These are phyloP conservation scores for Oxytorus armatus DNA, from an alignment of 2,888 invertebrate genomes.

Conservation along the genomic window DNA sequence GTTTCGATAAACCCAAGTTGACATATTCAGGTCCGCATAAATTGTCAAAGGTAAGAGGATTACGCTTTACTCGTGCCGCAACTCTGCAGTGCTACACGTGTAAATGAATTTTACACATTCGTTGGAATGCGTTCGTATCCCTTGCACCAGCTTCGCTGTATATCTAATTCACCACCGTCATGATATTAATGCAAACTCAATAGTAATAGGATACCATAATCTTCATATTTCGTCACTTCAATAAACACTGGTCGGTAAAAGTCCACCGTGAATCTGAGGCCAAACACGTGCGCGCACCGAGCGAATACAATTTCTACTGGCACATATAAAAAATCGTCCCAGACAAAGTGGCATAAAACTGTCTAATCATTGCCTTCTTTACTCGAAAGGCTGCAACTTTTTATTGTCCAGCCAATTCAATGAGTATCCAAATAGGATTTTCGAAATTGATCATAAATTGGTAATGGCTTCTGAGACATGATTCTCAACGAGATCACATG, in stretches of 20 bases:
- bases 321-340: background rate
- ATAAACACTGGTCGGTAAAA: background rate
- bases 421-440: background rate
- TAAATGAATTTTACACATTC: background rate
- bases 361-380: background rate
- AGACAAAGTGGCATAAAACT: background rate
- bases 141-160: too few relatives aligned
- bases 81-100: too few relatives aligned
- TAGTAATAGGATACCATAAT: background rate
- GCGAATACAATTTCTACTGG: background rate
- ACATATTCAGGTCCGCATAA: too few relatives aligned
- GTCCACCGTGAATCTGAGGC: background rate
- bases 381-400: background rate
- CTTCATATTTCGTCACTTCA: background rate
- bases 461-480: too few relatives aligned
- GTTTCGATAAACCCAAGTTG: too few relatives aligned
- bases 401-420: background rate
- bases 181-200: background rate
- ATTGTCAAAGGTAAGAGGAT: too few relatives aligned
- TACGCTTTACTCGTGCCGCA: too few relatives aligned
- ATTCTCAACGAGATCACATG: background rate
- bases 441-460: too few relatives aligned
- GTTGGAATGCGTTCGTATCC: background rate
- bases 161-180: too few relatives aligned
- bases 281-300: too few relatives aligned